Evolutionary conservation across 2,888 invertebrate genomes (phyloP).

Genomic region (Clistopyga incitator): DNA sequence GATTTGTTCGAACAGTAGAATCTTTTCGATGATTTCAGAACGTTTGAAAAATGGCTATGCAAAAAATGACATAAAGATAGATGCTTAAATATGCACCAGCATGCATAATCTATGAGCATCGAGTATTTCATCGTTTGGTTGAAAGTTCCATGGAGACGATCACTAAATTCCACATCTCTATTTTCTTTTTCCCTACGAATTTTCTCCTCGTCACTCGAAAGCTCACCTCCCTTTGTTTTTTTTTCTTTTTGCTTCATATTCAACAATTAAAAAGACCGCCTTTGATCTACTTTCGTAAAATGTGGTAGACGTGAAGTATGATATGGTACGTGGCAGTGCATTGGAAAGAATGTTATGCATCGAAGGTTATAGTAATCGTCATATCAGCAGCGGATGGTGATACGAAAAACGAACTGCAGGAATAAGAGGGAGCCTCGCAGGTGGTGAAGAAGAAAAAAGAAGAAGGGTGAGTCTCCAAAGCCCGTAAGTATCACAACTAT

Average conservation of each 20-base stretch:
- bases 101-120: conserved; percentile 6
- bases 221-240: not conserved
- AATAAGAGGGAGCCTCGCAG: not conserved
- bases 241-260: not conserved
- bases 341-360: not conserved
- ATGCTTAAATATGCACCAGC: not conserved
- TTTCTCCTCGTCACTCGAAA: not conserved
- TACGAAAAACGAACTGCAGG: not conserved
- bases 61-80: not conserved
- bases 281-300: not conserved
- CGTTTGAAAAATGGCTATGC: not conserved
- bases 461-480: not conserved
- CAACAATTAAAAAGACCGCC: not conserved
- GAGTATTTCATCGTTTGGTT: not conserved
- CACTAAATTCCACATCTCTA: not conserved
- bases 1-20: not conserved
- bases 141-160: not conserved
- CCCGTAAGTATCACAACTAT: not conserved
- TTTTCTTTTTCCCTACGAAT: not conserved
- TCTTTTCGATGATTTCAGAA: not conserved
- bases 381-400: not conserved
- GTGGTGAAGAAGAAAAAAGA: not conserved
- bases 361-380: not conserved
- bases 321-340: not conserved
- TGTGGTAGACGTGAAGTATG: not conserved